Conservation (phyloP, 1,140 invertebrate species). For the Arion vulgaris region DNA sequence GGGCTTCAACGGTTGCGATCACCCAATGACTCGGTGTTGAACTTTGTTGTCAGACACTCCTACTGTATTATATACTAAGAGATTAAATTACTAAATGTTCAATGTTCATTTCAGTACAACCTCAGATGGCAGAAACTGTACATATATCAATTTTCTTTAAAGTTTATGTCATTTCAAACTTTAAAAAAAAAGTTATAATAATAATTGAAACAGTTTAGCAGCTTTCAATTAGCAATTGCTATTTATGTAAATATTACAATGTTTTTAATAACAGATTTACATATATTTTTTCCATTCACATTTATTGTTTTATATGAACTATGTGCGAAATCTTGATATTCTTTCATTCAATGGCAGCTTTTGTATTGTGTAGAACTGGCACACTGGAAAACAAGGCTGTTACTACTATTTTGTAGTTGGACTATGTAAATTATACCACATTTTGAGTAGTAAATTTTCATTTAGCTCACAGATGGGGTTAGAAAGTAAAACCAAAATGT, state of each 20-base stretch:
- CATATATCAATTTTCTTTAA: neutral
- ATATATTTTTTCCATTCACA: neutral
- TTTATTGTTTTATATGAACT: neutral
- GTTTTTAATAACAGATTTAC: neutral
- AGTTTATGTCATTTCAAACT: neutral
- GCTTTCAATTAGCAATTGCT: neutral
- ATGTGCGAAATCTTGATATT: neutral
- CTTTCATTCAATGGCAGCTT: constrained; percentile 18
- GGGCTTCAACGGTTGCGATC: too few species aligned
- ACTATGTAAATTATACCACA: too few species aligned
- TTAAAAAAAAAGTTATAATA: neutral
- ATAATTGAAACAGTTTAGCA: neutral
- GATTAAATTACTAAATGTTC: too few species aligned
- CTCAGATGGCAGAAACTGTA: neutral
- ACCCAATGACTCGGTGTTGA: too few species aligned
- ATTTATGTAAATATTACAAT: neutral
- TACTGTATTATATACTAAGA: too few species aligned
- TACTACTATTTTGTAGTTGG: neutral
- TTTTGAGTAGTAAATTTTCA: too few species aligned
- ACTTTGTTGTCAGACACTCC: too few species aligned
- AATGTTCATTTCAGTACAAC: neutral
- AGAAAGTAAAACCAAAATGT: too few species aligned
- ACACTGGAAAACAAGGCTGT: neutral
- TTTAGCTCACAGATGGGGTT: too few species aligned
- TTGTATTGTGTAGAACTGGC: constrained; percentile 1